phyloP scores from a whole-genome alignment of 1,140 invertebrate species.

The Sitobion miscanthi region DNA sequence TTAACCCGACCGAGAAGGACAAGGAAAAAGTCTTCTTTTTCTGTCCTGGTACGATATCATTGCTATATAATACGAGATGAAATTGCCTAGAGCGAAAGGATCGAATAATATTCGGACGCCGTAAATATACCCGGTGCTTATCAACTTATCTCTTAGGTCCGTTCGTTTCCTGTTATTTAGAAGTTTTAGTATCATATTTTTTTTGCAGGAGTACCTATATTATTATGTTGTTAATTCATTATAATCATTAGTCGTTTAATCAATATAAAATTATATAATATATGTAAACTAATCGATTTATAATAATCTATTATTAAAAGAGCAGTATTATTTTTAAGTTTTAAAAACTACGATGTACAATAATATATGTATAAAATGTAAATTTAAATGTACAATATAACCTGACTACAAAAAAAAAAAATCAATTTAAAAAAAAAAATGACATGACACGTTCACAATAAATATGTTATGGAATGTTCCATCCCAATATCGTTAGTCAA shows the following conservation, averaged over 20 bases:
- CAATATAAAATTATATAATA: no score
- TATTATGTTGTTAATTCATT: neutral
- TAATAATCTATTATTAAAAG: neutral
- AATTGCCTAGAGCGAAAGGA: neutral
- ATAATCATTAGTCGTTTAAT: neutral
- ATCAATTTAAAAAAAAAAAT: neutral
- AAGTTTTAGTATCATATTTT: neutral
- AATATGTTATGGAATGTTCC: neutral
- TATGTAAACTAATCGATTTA: neutral
- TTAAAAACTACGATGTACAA: neutral
- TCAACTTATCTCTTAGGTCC: neutral
- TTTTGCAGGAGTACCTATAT: no score
- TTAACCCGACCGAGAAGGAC: slow-evolving; percentile 26
- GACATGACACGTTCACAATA: neutral
- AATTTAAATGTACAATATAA: neutral
- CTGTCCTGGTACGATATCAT: neutral
- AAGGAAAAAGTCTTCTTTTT: neutral
- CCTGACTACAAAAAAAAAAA: neutral
- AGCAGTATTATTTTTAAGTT: neutral
- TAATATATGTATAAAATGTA: neutral
- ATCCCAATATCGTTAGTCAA: neutral
- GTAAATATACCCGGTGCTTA: neutral
- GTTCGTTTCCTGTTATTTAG: neutral
- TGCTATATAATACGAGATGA: neutral
- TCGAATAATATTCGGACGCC: neutral